Evolutionary conservation across 2,888 invertebrate species (phyloP), one percentile per base, ranked within the genome.

Genomic region (Drosophila merina): DNA sequence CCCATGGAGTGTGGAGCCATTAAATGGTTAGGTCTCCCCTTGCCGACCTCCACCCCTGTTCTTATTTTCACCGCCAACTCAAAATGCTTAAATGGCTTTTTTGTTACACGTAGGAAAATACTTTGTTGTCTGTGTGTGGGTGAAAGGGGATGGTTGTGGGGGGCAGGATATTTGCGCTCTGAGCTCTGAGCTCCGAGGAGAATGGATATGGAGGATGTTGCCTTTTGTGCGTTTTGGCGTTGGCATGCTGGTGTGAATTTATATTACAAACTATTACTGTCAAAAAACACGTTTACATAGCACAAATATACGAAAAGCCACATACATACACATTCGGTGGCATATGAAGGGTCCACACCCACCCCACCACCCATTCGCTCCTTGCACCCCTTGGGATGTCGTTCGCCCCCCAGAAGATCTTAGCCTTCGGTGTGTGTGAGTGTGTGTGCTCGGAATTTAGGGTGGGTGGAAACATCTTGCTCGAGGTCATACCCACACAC

Each of bases 271-370:
- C 84, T 88, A 85, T 85, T 88, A 88, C 88, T 85, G 84, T 85
- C 84, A 88, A 87, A 85, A 88, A 85, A 88, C 88, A 87, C 88
- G 84, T 84, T 84, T 88, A 88, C 88, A 82, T 82, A 82, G 88
- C 82, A 86, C 79, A 82, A 76, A 85, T 79, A 81, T 79, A 79
- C 72, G 63, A 67, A 40, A 54, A 50, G 74, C 57, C 70, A 71
- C 72, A 50, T 40, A 58, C 52, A 58, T 44, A 60, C 52, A 58
- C 57, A 54, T 30, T 36, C 54, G 54, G 26, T 25, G 40, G 28
- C 52, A 54, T 62, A 40, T 51, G 51, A 38, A 66, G 67, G 67
- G 25, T 47, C 25, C 10, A 25, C n/a, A 20, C 44, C 7, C 9
- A 44, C 51, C 2, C 25, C 40, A 14, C 33, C 58, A 25, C 44